Evolutionary conservation across 2,888 invertebrate species (phyloP).

Genomic region (Acanthacorydalis orientalis): DNA sequence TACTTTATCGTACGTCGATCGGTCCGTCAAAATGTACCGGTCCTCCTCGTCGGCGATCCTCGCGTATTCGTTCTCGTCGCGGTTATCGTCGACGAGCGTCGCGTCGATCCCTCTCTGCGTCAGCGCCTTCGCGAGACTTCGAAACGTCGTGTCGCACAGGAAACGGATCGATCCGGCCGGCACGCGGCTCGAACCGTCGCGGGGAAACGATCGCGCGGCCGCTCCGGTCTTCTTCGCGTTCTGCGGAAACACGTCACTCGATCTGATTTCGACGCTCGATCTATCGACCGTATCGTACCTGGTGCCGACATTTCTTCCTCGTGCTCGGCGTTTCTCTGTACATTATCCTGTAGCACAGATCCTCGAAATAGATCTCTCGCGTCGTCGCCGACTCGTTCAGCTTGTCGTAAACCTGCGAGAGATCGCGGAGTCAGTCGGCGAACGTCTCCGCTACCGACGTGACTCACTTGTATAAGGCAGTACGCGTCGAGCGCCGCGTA

Average conservation of each 20-base stretch:
- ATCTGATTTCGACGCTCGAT: no score
- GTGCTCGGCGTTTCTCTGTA: conserved; percentile 11
- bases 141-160: conserved; percentile 43
- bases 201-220: no score
- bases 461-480: conserved; percentile 70
- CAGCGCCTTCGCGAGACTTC: conserved; percentile 41
- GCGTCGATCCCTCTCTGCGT: conserved; percentile 46
- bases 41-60: conserved; percentile 31
- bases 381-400: conserved; percentile 32
- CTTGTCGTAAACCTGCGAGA: conserved; percentile 55
- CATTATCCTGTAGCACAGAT: conserved; percentile 42
- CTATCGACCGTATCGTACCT: no score
- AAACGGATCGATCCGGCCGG: conserved; percentile 20
- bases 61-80: conserved; percentile 31
- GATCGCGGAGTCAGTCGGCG: no score
- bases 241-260: no score
- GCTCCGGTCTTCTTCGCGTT: no score
- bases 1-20: conserved; percentile 27
- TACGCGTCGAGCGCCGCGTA: conserved; percentile 84
- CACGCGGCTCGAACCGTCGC: background rate
- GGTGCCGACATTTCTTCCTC: no score
- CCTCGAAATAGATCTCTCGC: conserved; percentile 41
- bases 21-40: conserved; percentile 37
- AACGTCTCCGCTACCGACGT: no score
- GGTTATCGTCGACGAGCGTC: conserved; percentile 32